Percentiles rank a stretch among this genome's conserved stretches.
Conservation (phyloP, 2,888 invertebrate genomes). For the Lycocerus yunnanus region DNA sequence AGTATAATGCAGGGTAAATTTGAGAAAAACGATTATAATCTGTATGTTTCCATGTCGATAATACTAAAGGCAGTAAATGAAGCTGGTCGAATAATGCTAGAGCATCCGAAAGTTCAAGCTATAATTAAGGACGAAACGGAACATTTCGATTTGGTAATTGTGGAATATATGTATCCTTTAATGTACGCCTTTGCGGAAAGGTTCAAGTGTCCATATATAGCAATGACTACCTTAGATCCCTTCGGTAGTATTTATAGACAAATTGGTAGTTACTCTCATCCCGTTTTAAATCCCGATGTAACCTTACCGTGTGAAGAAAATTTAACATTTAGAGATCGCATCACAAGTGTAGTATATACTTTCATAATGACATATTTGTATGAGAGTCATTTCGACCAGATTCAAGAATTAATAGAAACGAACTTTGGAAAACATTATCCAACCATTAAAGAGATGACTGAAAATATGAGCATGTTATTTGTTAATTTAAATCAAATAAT, state of each 20-base stretch:
- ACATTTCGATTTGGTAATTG: background rate
- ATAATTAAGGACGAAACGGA: background rate
- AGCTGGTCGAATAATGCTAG: background rate
- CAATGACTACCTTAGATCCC: background rate
- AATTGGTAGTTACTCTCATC: background rate
- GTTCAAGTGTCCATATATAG: background rate
- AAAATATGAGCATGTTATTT: slow-evolving; percentile 47
- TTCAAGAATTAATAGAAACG: slow-evolving; percentile 24
- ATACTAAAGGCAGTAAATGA: background rate
- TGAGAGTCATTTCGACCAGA: background rate
- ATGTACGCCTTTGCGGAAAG: background rate
- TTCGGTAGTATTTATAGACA: background rate
- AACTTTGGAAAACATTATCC: slow-evolving; percentile 47
- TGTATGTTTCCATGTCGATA: background rate
- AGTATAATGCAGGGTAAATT: background rate
- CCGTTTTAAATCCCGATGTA: background rate
- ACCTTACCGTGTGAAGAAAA: background rate
- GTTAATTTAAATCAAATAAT: slow-evolving; percentile 47
- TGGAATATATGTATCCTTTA: background rate
- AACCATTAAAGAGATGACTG: slow-evolving; percentile 36
- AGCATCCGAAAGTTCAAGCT: background rate
- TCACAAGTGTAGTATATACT: background rate
- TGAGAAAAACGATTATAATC: background rate
- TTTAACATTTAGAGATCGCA: background rate
- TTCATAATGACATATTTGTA: background rate